Evolutionary conservation across 1,140 invertebrate species (phyloP).

Genomic region (Telenomus remus): DNA sequence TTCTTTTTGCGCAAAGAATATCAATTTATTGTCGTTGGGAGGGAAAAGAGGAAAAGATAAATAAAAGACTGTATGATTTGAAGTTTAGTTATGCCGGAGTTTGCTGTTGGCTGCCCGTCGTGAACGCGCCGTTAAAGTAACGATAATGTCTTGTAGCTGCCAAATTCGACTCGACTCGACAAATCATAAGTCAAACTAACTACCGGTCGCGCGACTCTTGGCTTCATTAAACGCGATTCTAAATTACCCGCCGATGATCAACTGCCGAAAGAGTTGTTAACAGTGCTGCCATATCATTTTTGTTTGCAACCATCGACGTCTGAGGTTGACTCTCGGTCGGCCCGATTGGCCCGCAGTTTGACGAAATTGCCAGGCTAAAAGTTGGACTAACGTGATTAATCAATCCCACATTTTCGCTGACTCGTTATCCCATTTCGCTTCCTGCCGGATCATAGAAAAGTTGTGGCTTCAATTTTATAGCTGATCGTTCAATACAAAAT

Average conservation of each 20-base stretch:
- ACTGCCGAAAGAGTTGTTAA: constrained; percentile 51
- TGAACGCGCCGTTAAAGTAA: constrained; percentile 40
- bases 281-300: constrained; percentile 31
- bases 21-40: background rate
- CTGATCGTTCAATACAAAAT: too few relatives aligned
- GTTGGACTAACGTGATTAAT: constrained; percentile 18
- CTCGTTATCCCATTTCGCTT: background rate
- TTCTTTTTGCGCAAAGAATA: background rate
- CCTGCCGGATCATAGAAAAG: too few relatives aligned
- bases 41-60: background rate
- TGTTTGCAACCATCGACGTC: constrained; percentile 26
- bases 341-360: constrained; percentile 15
- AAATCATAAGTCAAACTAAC: constrained; percentile 46
- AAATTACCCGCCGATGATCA: constrained; percentile 42
- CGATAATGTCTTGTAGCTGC: constrained; percentile 43
- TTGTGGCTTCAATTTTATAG: too few relatives aligned
- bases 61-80: constrained; percentile 26
- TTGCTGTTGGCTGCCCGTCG: constrained; percentile 1
- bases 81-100: constrained; percentile 21
- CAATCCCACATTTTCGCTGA: constrained; percentile 12
- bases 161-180: constrained; percentile 45
- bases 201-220: constrained; percentile 32
- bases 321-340: constrained; percentile 12
- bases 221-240: constrained; percentile 42
- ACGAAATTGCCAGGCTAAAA: constrained; percentile 24